Base-by-base conservation (phyloP, 2,113 vertebrate species). In the Dipodomys stephensi region DNA sequence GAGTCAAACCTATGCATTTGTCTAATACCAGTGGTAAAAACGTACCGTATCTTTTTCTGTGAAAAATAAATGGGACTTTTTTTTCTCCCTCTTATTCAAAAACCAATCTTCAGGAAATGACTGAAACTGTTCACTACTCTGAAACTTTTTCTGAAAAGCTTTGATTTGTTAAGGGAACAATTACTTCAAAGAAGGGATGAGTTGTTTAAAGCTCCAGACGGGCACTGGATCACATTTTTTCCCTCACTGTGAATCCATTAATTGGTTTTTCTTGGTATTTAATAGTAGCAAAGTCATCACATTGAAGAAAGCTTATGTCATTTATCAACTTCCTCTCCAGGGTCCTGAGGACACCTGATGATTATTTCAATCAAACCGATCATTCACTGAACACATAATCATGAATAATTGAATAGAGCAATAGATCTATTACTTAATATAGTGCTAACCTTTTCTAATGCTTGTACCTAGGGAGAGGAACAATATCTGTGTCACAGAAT, bases 381-480 rank as follows among this genome's bases (percentile, higher is more conserved):
- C 90, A 95, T 78, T 95, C 90, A 94, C 79, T 64, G 82, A 96
- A 93, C 88, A 94, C 79, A 88, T 87, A 65, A 76, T 68, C 79
- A 73, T 96, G 91, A 95, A 96, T 96, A 92, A 96, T 97, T 95
- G 83, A 96, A 60, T 44, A 68, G 88, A 88, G 53, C 86, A 69
- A 95, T 93, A 96, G 83, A 93, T 91, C 88, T 94, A 95, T 93
- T 94, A 95, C 96, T 95, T 97, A 96, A 97, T 95, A 90, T 78
- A 95, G 94, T 92, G 93, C 93, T 97, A 96, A 97, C 95, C 93
- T 97, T 97, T 95, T 90, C 74, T 83, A 96, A 96, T 93, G 90
- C 68, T 67, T 91, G 76, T 87, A 83, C 85, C 82, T 35, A 39
- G 95, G 88, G 94, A 96, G 88, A 96, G 79, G 57, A 90, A 87